Conservation (phyloP, 92 coral and sea anemone species). For the Siderastrea radians region DNA sequence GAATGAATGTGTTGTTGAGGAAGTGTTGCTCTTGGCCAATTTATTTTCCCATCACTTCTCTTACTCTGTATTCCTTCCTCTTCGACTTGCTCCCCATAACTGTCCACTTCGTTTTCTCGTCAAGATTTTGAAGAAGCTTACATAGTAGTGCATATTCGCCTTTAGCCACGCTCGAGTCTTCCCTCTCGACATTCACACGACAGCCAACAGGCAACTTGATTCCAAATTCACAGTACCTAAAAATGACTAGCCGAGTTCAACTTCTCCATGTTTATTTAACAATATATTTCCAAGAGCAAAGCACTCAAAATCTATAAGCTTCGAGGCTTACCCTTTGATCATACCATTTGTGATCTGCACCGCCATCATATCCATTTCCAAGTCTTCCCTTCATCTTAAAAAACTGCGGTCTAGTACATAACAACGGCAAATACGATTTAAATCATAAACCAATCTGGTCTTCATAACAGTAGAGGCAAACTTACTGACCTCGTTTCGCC, state of each 20-base stretch:
- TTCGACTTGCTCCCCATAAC: neutral
- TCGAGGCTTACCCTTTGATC: neutral
- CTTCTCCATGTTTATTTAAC: neutral
- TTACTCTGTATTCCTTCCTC: neutral
- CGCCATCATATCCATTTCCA: neutral
- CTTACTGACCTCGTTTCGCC: neutral
- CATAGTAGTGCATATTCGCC: neutral
- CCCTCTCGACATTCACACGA: neutral
- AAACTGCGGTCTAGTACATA: neutral
- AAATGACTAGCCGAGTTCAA: neutral
- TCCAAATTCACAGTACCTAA: neutral
- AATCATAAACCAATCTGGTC: too few species aligned
- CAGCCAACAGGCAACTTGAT: neutral
- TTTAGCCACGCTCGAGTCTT: neutral
- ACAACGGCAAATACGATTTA: neutral
- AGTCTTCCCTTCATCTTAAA: neutral
- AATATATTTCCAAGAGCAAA: neutral
- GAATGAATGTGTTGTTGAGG: neutral
- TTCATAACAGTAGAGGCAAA: neutral
- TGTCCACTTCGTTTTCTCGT: neutral
- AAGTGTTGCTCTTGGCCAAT: neutral
- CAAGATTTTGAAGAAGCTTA: neutral
- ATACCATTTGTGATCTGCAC: neutral
- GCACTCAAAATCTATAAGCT: neutral
- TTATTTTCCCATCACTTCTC: neutral